phyloP scores from a whole-genome alignment of 2,113 vertebrate species.

The Toxotes jaculatrix region DNA sequence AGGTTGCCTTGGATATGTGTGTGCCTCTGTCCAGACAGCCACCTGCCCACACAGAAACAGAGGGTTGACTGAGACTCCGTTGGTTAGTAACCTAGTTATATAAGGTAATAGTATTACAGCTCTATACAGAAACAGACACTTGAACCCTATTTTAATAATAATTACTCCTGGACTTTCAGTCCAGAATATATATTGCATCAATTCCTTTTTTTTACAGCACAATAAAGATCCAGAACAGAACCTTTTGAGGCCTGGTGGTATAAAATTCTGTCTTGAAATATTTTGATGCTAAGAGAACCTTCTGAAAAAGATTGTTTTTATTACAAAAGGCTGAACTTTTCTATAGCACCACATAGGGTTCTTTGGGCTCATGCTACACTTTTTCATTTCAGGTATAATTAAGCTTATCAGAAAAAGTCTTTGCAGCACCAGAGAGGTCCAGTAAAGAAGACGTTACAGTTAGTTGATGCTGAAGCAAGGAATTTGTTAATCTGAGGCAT shows the following conservation, averaged over 20 bases:
- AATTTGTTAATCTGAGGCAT: not conserved
- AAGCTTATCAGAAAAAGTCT: not conserved
- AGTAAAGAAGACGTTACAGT: not conserved
- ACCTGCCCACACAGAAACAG: constrained; percentile 9
- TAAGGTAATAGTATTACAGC: not conserved
- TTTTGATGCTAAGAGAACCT: not conserved
- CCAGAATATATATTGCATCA: not conserved
- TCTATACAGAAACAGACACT: not conserved
- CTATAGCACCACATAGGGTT: not conserved
- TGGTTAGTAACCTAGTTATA: not conserved
- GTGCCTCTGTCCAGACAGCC: not conserved
- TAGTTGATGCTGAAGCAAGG: too few species aligned
- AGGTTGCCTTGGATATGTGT: not conserved
- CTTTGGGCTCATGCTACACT: not conserved
- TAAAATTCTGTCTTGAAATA: not conserved
- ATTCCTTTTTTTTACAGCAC: not conserved
- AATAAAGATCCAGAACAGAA: not conserved
- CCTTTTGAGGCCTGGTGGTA: not conserved
- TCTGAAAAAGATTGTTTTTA: not conserved
- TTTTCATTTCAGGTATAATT: not conserved
- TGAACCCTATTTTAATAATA: not conserved
- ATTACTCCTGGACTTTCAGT: not conserved
- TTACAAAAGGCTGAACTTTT: not conserved
- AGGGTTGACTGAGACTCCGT: not conserved
- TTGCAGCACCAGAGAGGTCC: not conserved